Evolutionary conservation across 2,888 invertebrate genomes (phyloP).

Genomic region (Amblyteles armatorius): DNA sequence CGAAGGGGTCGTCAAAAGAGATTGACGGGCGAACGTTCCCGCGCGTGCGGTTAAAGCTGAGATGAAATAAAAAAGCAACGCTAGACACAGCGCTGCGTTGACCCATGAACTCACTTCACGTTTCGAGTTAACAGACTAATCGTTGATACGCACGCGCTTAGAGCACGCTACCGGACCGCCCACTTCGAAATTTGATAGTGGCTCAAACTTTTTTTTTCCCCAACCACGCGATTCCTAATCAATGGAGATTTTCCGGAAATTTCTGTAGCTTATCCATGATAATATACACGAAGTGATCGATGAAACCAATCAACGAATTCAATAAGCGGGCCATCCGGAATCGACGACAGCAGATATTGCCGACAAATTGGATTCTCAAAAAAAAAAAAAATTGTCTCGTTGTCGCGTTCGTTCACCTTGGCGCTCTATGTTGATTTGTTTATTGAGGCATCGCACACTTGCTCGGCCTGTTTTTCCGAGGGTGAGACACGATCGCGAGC

Average conservation of each 20-base stretch:
- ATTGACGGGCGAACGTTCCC: conserved; percentile 27
- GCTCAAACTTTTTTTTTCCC: neutral
- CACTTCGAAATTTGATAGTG: conserved; percentile 32
- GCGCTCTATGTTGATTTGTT: conserved; percentile 39
- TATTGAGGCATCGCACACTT: conserved; percentile 19
- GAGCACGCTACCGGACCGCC: conserved; percentile 37
- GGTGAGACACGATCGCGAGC: conserved; percentile 42
- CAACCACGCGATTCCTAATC: neutral
- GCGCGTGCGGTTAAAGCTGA: neutral
- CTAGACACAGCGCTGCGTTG: conserved; percentile 36
- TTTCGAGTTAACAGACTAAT: conserved; percentile 26
- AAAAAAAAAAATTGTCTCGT: neutral
- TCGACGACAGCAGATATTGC: neutral
- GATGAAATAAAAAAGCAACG: conserved; percentile 11
- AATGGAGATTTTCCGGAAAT: neutral
- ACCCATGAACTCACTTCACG: conserved; percentile 31
- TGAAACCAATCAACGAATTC: neutral
- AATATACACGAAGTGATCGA: neutral
- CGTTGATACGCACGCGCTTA: conserved; percentile 39
- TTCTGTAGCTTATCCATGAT: neutral
- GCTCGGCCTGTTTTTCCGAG: conserved; percentile 55
- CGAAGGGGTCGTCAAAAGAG: conserved; percentile 30
- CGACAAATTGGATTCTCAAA: neutral
- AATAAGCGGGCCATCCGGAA: neutral
- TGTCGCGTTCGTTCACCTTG: conserved; percentile 31